These are phyloP conservation scores for Sinohyriopsis cumingii DNA, from an alignment of 2,888 invertebrate genomes.

Conservation along the genomic window DNA sequence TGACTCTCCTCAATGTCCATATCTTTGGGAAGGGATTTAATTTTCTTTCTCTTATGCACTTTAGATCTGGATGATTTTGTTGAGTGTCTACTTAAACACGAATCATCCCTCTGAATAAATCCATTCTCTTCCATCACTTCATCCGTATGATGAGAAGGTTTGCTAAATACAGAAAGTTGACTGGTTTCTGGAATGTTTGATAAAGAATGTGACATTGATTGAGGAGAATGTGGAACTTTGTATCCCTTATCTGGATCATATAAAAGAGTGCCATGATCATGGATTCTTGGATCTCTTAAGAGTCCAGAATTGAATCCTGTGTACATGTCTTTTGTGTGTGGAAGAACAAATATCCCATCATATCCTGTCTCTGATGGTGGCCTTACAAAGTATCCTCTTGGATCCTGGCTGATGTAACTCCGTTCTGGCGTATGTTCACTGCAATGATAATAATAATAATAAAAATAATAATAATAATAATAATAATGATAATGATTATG, in stretches of 20 bases:
- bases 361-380: conserved; percentile 13
- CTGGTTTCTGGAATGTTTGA: no score
- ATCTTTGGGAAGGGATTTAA: no score
- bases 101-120: no score
- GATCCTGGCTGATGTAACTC: conserved; percentile 57
- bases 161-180: no score
- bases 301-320: conserved; percentile 27
- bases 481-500: no score
- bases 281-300: conserved; percentile 24
- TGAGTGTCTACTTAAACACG: no score
- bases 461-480: not conserved
- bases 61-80: no score
- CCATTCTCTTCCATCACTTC: no score
- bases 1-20: no score
- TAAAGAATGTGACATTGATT: no score
- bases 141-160: no score
- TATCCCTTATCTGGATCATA: conserved; percentile 34
- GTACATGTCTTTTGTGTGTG: conserved; percentile 46
- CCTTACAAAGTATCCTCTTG: conserved; percentile 63
- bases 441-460: conserved; percentile 25
- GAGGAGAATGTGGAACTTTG: conserved; percentile 23
- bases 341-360: conserved; percentile 56
- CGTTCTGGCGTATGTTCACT: conserved; percentile 66
- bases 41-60: no score
- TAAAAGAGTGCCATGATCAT: conserved; percentile 33